Evolutionary conservation across 2,113 vertebrate species (phyloP).

Genomic region (Planiliza haematocheilus): DNA sequence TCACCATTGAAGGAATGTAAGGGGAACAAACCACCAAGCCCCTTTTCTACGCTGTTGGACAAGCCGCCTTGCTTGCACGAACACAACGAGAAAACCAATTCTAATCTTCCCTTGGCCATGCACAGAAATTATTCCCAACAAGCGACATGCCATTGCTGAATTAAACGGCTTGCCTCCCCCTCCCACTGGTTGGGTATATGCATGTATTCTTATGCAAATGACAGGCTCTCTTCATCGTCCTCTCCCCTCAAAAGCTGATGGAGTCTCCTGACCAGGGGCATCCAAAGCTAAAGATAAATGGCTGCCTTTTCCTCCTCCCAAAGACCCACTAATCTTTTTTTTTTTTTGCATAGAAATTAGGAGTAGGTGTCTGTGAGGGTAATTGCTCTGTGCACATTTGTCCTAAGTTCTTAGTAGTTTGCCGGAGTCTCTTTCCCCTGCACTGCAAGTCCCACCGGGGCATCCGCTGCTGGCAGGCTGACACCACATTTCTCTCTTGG

Average conservation of each 20-base stretch:
- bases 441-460: constrained; percentile 19
- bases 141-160: constrained; percentile 61
- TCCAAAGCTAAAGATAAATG: constrained; percentile 69
- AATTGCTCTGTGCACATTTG: constrained; percentile 68
- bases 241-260: constrained; percentile 48
- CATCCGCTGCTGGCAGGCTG: constrained; percentile 23
- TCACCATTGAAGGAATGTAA: constrained; percentile 66
- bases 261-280: constrained; percentile 67
- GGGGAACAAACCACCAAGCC: constrained; percentile 60
- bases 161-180: constrained; percentile 55
- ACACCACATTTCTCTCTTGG: constrained; percentile 16
- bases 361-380: constrained; percentile 63
- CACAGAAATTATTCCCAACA: constrained; percentile 67
- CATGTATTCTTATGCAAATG: constrained; percentile 81
- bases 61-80: constrained; percentile 43
- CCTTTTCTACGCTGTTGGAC: constrained; percentile 53
- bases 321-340: constrained; percentile 67
- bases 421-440: background rate
- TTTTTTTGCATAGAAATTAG: constrained; percentile 63
- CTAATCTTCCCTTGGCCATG: constrained; percentile 67
- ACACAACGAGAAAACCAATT: constrained; percentile 66
- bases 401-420: constrained; percentile 34
- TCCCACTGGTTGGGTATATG: constrained; percentile 52
- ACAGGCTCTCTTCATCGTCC: constrained; percentile 29
- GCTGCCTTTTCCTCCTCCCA: constrained; percentile 50